phyloP scores from a whole-genome alignment of 2,113 vertebrate species.

The Steatornis caripensis region DNA sequence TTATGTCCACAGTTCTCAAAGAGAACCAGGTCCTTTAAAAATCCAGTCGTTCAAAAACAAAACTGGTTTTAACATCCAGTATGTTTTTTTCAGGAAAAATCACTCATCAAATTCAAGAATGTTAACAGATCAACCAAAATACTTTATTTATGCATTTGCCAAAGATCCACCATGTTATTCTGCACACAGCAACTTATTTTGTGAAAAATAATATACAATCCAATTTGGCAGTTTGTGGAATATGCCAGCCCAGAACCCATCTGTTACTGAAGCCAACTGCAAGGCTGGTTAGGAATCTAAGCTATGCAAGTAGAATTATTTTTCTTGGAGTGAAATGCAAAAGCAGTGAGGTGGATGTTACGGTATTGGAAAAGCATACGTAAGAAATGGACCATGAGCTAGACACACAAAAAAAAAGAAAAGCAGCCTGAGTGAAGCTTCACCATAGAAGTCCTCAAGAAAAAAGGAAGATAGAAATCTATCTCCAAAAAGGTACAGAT shows the following conservation, averaged over 20 bases:
- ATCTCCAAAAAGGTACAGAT: background rate
- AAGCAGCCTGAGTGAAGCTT: background rate
- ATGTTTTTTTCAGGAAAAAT: background rate
- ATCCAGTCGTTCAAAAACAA: background rate
- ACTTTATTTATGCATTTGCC: background rate
- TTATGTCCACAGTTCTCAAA: background rate
- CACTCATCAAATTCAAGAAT: background rate
- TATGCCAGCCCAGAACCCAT: slow-evolving; percentile 14
- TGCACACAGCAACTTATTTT: background rate
- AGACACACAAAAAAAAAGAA: background rate
- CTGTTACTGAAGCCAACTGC: background rate
- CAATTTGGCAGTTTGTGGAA: background rate
- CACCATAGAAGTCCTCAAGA: background rate
- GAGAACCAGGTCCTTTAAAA: background rate
- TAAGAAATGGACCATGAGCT: background rate
- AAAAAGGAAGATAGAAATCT: background rate
- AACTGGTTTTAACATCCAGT: background rate
- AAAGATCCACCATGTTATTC: background rate
- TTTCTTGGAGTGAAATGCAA: background rate
- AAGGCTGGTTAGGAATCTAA: background rate
- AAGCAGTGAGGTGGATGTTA: background rate
- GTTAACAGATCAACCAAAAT: background rate
- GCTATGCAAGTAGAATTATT: background rate
- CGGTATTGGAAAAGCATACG: background rate
- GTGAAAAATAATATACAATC: background rate